Evolutionary conservation across 2,113 vertebrate species (phyloP).

Genomic region (Blennius ocellaris): DNA sequence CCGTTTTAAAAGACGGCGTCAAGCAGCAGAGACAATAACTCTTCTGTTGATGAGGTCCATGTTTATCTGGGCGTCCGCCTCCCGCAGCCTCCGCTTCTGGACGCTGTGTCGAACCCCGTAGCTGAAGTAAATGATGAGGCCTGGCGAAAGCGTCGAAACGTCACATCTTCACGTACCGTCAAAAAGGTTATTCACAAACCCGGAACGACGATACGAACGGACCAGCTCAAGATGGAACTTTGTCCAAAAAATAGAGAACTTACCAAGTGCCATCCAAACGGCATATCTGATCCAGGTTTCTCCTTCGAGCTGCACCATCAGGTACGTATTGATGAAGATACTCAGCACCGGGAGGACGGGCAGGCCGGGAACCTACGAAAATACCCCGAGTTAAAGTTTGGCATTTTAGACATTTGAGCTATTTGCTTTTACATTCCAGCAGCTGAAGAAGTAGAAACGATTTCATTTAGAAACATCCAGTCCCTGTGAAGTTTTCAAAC

Average conservation of each 20-base stretch:
- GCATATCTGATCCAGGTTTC: conserved; percentile 50
- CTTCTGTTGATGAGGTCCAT: not conserved
- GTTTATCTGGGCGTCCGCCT: not conserved
- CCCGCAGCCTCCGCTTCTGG: conserved; percentile 15
- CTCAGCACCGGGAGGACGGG: conserved; percentile 52
- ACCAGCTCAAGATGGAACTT: not conserved
- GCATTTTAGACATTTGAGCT: not conserved
- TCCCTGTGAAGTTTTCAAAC: too few species aligned
- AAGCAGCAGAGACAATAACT: conserved; percentile 21
- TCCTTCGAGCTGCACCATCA: conserved; percentile 53
- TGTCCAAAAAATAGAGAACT: not conserved
- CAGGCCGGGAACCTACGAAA: conserved; percentile 46
- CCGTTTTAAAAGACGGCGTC: not conserved
- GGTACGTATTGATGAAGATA: conserved; percentile 50
- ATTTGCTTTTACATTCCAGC: too few species aligned
- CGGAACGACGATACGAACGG: not conserved
- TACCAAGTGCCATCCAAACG: conserved; percentile 56
- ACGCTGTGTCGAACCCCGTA: conserved; percentile 51
- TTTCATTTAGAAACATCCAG: too few species aligned
- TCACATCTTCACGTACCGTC: not conserved
- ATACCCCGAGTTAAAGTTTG: fast-evolving
- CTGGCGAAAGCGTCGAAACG: conserved; percentile 12
- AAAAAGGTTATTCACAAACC: not conserved
- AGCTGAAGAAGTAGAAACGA: too few species aligned
- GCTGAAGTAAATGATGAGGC: conserved; percentile 49